A percentile compares a stretch with the other conserved stretches of the same genome.
Evolutionary conservation across 2,888 invertebrate genomes (phyloP).

Genomic region (Meloe dianella): DNA sequence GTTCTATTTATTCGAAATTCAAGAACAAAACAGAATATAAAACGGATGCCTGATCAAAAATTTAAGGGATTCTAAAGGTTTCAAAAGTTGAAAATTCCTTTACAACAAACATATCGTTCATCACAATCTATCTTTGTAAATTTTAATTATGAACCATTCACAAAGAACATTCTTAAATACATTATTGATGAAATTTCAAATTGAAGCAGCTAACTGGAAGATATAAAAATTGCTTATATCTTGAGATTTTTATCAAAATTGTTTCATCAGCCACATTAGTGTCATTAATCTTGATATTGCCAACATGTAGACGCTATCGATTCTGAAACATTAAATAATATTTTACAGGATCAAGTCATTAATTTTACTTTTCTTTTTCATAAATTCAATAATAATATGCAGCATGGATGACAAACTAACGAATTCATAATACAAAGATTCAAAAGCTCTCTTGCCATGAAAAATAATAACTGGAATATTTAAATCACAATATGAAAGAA

Average conservation of each 20-base stretch:
- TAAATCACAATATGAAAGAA: conserved; percentile 7
- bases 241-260: conserved; percentile 34
- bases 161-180: conserved; percentile 16
- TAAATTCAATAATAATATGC: conserved; percentile 20
- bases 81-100: conserved; percentile 12
- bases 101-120: neutral
- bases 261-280: conserved; percentile 27
- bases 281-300: conserved; percentile 29
- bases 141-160: neutral
- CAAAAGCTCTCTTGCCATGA: conserved; percentile 2
- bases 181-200: conserved; percentile 18
- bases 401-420: conserved; percentile 1
- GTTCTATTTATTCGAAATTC: neutral
- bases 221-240: conserved; percentile 36
- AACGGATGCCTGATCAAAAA: conserved; percentile 26
- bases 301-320: conserved; percentile 23
- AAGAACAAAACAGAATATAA: conserved; percentile 17
- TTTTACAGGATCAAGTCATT: conserved; percentile 26
- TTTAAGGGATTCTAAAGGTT: conserved; percentile 25
- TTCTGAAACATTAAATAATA: conserved; percentile 30
- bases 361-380: conserved; percentile 17
- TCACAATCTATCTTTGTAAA: neutral
- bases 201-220: conserved; percentile 28
- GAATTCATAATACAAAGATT: neutral
- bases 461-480: conserved; percentile 5